A percentile compares a stretch with the other conserved stretches of the same genome.
These are phyloP conservation scores for Tetrax tetrax DNA, from an alignment of 2,113 vertebrate species.

Conservation along the genomic window DNA sequence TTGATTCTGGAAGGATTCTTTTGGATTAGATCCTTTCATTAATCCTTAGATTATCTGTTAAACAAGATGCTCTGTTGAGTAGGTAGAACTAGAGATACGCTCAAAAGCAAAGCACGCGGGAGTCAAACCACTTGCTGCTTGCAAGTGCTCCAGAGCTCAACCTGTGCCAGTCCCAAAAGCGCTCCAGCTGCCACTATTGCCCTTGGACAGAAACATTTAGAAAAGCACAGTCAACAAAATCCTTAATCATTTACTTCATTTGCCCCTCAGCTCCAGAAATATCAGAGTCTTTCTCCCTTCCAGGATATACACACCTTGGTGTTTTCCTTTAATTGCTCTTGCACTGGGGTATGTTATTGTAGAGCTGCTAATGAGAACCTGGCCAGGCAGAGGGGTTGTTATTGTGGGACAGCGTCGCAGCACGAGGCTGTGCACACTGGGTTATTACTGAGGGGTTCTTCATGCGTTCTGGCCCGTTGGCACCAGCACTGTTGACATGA, in stretches of 20 bases:
- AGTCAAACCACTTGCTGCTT: not conserved
- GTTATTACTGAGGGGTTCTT: not conserved
- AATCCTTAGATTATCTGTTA: not conserved
- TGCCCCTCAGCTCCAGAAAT: not conserved
- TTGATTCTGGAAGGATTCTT: not conserved
- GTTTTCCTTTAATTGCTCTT: not conserved
- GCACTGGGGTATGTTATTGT: not conserved
- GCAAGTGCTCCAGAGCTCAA: not conserved
- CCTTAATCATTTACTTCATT: not conserved
- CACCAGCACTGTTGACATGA: not conserved
- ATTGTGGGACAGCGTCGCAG: not conserved
- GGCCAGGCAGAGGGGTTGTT: not conserved
- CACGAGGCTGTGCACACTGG: not conserved
- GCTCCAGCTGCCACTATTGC: not conserved
- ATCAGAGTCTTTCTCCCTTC: not conserved
- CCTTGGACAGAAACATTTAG: not conserved
- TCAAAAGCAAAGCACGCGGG: not conserved
- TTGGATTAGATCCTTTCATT: not conserved
- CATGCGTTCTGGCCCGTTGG: not conserved
- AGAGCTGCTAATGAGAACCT: not conserved
- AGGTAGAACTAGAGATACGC: not conserved
- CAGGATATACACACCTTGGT: not conserved
- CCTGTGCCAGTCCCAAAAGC: not conserved
- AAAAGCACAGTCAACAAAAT: not conserved
- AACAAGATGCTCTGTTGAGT: not conserved